Percentiles rank a stretch among this genome's conserved stretches.
phyloP scores from a whole-genome alignment of 2,888 invertebrate genomes.

The Ophion ventricosus region DNA sequence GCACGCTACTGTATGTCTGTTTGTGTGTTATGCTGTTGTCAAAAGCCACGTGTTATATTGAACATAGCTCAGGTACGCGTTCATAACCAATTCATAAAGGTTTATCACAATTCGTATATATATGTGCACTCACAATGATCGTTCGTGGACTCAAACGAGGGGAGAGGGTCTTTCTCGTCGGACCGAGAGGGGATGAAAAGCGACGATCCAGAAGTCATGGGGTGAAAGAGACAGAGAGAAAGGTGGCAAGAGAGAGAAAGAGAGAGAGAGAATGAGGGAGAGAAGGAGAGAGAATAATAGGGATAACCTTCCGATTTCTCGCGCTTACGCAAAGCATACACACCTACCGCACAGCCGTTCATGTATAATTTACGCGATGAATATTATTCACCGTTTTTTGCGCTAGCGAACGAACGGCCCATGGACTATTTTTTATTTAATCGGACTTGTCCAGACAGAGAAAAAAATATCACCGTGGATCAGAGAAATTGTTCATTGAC shows the following conservation, averaged over 20 bases:
- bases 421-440: not conserved
- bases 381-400: not conserved
- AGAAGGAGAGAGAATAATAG: not conserved
- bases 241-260: not conserved
- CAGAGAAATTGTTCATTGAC: no score
- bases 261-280: not conserved
- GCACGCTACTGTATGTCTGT: no score
- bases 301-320: not conserved
- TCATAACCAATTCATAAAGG: conserved; percentile 6
- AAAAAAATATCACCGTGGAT: no score
- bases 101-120: conserved; percentile 20
- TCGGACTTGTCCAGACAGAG: no score
- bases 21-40: not conserved
- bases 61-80: conserved; percentile 14
- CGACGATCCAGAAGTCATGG: conserved; percentile 41
- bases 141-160: conserved; percentile 24
- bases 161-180: conserved; percentile 23
- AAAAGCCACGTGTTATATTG: not conserved
- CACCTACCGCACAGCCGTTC: not conserved
- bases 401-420: not conserved
- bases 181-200: conserved; percentile 20
- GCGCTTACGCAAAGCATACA: not conserved
- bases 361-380: not conserved
- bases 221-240: not conserved
- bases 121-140: not conserved